These are phyloP conservation scores for Capreolus pygargus DNA, from an alignment of 2,113 vertebrate species.

Conservation along the genomic window DNA sequence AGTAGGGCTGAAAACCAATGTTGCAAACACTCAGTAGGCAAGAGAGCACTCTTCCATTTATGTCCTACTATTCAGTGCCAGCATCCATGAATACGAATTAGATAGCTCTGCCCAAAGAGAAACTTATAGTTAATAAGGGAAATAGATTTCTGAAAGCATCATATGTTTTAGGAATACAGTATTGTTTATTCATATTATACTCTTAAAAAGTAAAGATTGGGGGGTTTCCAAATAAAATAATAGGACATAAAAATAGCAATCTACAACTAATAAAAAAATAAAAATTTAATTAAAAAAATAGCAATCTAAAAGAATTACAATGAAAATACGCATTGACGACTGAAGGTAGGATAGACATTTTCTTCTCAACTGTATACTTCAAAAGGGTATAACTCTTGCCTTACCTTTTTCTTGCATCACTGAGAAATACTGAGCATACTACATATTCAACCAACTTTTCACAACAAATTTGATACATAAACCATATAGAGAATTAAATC, in stretches of 20 bases:
- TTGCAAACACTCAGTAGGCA: neutral
- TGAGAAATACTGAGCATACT: neutral
- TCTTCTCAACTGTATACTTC: neutral
- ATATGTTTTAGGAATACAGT: neutral
- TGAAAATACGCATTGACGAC: neutral
- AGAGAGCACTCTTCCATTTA: neutral
- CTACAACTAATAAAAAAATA: neutral
- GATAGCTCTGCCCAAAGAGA: neutral
- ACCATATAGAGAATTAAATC: neutral
- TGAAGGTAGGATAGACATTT: neutral
- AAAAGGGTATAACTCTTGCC: neutral
- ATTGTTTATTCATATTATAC: neutral
- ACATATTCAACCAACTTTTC: neutral
- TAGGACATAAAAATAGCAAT: neutral
- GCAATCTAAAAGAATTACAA: neutral
- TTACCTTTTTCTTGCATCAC: neutral
- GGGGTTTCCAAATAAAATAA: neutral
- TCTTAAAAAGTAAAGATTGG: neutral
- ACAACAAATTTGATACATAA: neutral
- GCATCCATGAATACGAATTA: neutral
- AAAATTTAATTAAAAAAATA: neutral
- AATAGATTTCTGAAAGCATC: neutral
- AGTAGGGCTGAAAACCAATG: neutral
- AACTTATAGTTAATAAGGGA: neutral
- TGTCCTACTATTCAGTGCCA: neutral